Conservation (phyloP, 2,888 invertebrate species). For the Cantharis rustica region DNA sequence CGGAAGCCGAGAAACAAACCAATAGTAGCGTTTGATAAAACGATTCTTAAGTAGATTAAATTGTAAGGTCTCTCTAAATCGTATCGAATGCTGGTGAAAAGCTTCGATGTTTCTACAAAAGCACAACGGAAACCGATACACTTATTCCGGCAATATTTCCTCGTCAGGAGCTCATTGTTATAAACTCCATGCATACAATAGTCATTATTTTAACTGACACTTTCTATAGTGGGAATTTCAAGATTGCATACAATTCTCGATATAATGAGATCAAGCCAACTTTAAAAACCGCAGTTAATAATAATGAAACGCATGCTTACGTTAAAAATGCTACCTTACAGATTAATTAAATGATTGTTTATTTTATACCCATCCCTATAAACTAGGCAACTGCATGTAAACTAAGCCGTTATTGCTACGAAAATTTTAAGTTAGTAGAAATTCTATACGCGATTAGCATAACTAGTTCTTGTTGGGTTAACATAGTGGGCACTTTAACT, state of each 20-base stretch:
- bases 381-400: neutral
- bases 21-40: neutral
- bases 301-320: neutral
- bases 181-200: conserved; percentile 49
- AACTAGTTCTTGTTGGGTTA: neutral
- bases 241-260: neutral
- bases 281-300: neutral
- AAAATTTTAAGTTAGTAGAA: neutral
- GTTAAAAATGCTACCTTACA: neutral
- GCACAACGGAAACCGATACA: conserved; percentile 43
- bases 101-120: conserved; percentile 24
- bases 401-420: neutral
- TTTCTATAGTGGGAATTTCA: conserved; percentile 18
- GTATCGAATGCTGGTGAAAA: conserved; percentile 14
- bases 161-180: conserved; percentile 46
- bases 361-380: neutral
- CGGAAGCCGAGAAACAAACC: neutral
- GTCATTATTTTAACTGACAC: conserved; percentile 46
- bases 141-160: conserved; percentile 42
- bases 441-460: neutral
- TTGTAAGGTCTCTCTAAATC: conserved; percentile 17
- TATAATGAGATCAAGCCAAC: neutral
- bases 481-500: neutral
- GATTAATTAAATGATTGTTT: neutral
- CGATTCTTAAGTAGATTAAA: conserved; percentile 15